Conservation (phyloP, 2,113 vertebrate genomes). For the Leptocoma aspasia region DNA sequence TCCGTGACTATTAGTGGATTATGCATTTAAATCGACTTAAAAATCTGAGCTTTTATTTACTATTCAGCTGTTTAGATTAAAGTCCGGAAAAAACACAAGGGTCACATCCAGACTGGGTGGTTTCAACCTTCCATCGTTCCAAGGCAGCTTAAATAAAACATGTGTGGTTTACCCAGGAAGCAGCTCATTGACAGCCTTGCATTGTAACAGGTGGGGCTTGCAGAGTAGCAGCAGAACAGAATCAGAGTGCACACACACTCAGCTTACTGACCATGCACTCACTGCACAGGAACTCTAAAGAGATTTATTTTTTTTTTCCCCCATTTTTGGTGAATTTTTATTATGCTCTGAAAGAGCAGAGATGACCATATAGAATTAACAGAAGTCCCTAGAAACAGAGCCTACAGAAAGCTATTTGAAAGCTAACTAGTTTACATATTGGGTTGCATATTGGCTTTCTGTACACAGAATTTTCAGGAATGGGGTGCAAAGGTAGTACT, state of each 20-base stretch:
- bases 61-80: background rate
- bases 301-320: background rate
- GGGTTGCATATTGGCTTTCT: background rate
- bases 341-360: background rate
- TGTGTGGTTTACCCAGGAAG: background rate
- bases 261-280: background rate
- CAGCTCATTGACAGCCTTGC: background rate
- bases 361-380: background rate
- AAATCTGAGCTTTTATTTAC: constrained; percentile 15
- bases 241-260: too few relatives aligned
- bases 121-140: background rate
- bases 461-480: background rate
- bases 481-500: background rate
- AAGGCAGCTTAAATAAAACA: background rate
- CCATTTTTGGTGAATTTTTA: background rate
- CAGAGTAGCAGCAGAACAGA: background rate
- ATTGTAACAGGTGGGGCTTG: background rate
- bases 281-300: background rate
- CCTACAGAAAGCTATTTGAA: background rate
- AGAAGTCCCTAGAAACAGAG: background rate
- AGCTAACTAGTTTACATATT: background rate
- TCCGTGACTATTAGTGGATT: constrained; percentile 35
- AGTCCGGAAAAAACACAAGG: background rate
- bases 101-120: background rate
- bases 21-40: background rate